Base-by-base conservation (phyloP, 1,140 invertebrate species). In the Aphelenchoides besseyi region DNA sequence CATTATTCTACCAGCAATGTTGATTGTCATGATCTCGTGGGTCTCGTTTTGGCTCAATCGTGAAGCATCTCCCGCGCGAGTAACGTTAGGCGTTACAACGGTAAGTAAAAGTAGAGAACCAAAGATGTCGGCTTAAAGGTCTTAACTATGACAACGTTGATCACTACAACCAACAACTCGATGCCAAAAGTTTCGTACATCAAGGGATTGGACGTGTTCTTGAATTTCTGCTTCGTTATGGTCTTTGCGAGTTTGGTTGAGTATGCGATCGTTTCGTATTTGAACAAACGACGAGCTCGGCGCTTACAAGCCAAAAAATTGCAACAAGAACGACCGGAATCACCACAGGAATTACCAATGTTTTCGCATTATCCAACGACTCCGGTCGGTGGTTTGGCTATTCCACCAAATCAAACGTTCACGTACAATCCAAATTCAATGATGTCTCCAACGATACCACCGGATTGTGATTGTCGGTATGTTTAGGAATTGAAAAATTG, bases 1-100 rank as follows among this genome's bases (percentile, higher is more conserved):
- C 88, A 97, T 97, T 86, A 97, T 97, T 89, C 95, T 97, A 87
- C 95, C 95, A 79, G 95, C 94, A 85, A 92, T 93, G 85, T 90
- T 98, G 85, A 97, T 98, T 87, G 95, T 98, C 86, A 95, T 96
- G 87, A 96, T 97, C 87, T 95, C 93, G 79, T 97, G 95, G 94
- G 94, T 97, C n/a, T 86, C 86, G 16, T 88, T 88, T 77, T 87
- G 87, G 87, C 73, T 87, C n/a, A 85, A 86, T 70, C 74, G 86
- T 48, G 82, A 85, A 66, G 83, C 85, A 28, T 74, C 72, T 26
- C 85, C 80, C 3, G 83, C 85, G 36, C 74, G 76, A 37, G 85
- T 85, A 8, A 82, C 79, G 1, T 66, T 85, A 0, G 85, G 85
- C 30, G 85, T 85, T 3, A 85, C 76, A 30, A 78, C 81, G 18